Percentiles rank a stretch among this genome's conserved stretches.
phyloP scores from a whole-genome alignment of 2,888 invertebrate genomes.

The Argyra leucocephala region DNA sequence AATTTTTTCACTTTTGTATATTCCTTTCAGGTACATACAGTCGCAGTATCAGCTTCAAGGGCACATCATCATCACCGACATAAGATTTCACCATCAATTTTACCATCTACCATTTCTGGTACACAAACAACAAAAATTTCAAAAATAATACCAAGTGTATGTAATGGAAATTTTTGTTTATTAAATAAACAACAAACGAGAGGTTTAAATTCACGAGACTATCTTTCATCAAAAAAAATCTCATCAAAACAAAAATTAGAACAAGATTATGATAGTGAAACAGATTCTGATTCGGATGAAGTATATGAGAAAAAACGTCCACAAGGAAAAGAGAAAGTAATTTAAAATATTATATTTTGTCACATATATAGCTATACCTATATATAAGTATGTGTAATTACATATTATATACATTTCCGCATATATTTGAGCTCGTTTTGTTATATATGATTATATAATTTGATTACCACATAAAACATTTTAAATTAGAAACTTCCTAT shows the following conservation, averaged over 20 bases:
- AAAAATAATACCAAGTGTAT: neutral
- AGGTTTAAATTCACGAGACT: neutral
- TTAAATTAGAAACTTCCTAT: too few species aligned
- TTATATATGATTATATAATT: too few species aligned
- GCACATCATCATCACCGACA: neutral
- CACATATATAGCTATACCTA: too few species aligned
- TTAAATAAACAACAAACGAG: neutral
- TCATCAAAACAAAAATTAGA: neutral
- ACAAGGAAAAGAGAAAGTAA: neutral
- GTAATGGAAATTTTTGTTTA: constrained; percentile 1
- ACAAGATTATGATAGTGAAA: neutral
- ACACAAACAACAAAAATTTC: neutral
- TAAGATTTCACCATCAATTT: neutral
- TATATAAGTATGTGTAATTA: too few species aligned
- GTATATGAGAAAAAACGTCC: neutral
- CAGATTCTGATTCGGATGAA: neutral
- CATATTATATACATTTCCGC: too few species aligned
- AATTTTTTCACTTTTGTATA: neutral
- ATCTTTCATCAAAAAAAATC: neutral
- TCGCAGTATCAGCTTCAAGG: neutral
- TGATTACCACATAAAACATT: too few species aligned
- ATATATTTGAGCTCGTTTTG: too few species aligned
- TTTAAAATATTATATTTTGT: too few species aligned
- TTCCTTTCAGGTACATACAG: neutral
- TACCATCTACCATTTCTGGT: neutral